phyloP scores from a whole-genome alignment of 2,888 invertebrate species.

The Hemistola chrysoprasaria region DNA sequence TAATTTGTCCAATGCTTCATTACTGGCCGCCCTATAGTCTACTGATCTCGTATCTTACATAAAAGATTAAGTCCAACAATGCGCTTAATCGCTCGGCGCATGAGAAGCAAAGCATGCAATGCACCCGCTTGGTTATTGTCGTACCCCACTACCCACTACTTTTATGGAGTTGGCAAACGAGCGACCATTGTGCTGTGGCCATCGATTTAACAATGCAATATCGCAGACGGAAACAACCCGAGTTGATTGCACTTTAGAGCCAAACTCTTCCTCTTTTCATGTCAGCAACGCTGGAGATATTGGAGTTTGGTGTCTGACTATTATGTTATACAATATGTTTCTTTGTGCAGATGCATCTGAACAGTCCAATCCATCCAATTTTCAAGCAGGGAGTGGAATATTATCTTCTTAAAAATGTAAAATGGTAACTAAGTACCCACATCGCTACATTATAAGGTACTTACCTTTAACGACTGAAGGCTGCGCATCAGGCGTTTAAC shows the following conservation, averaged over 20 bases:
- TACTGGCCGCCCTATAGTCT: constrained; percentile 1
- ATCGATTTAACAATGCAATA: constrained; percentile 66
- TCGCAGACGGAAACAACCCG: constrained; percentile 55
- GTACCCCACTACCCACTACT: too few relatives aligned
- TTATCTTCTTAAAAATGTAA: too few relatives aligned
- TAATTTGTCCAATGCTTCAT: too few relatives aligned
- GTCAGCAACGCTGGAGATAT: background rate
- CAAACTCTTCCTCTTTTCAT: constrained; percentile 4
- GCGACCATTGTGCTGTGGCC: constrained; percentile 57
- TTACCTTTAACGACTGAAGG: too few relatives aligned
- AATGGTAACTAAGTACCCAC: too few relatives aligned
- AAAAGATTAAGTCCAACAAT: constrained; percentile 49
- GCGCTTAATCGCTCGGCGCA: constrained; percentile 42
- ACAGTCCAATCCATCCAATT: too few relatives aligned
- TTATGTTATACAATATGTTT: too few relatives aligned
- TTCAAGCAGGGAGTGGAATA: too few relatives aligned
- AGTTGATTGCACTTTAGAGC: constrained; percentile 55
- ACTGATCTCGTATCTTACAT: constrained; percentile 36
- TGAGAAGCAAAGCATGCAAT: constrained; percentile 42
- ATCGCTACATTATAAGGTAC: too few relatives aligned
- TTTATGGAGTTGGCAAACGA: constrained; percentile 66
- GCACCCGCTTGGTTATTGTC: constrained; percentile 47
- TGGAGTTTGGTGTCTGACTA: too few relatives aligned
- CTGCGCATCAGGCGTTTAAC: constrained; percentile 22
- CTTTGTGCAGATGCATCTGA: too few relatives aligned